Conservation (phyloP, 2,797 vertebrate species). For the Paguma larvata region DNA sequence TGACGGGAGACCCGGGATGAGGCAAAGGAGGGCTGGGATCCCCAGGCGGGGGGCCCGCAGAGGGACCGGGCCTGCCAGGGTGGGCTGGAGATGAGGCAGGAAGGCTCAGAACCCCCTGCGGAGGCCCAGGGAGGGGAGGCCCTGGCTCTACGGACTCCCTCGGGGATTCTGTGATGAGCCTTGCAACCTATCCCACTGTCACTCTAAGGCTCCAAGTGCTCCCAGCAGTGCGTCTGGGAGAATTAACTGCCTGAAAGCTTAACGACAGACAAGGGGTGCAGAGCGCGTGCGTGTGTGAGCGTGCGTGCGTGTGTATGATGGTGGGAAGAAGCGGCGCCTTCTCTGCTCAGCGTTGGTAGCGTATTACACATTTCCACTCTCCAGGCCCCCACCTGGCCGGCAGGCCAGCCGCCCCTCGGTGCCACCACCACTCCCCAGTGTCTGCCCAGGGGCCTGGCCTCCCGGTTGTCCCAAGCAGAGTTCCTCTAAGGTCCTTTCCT, state of each 20-base stretch:
- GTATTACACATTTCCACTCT: neutral
- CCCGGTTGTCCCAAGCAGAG: neutral
- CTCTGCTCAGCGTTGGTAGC: neutral
- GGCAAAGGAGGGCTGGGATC: neutral
- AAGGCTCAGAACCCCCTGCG: neutral
- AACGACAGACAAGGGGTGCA: neutral
- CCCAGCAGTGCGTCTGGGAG: slow-evolving; percentile 55
- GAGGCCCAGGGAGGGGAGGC: neutral
- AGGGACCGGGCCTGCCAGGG: neutral
- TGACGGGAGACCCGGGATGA: neutral
- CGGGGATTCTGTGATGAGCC: slow-evolving; percentile 59
- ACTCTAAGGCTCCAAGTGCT: slow-evolving; percentile 60
- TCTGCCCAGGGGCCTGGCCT: neutral
- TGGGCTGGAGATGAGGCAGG: neutral
- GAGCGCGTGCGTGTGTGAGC: neutral
- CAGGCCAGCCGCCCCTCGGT: rapidly evolving
- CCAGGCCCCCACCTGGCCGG: neutral
- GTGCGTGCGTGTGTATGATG: neutral
- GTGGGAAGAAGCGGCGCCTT: neutral
- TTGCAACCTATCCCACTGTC: slow-evolving; percentile 72
- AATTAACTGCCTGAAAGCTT: slow-evolving; percentile 80
- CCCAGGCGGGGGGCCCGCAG: rapidly evolving
- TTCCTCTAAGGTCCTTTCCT: neutral
- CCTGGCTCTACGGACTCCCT: slow-evolving; percentile 48
- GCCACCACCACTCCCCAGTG: neutral